Percentiles rank a stretch among this genome's conserved stretches.
These are phyloP conservation scores for Indicator indicator DNA, from an alignment of 2,113 vertebrate genomes.

Conservation along the genomic window DNA sequence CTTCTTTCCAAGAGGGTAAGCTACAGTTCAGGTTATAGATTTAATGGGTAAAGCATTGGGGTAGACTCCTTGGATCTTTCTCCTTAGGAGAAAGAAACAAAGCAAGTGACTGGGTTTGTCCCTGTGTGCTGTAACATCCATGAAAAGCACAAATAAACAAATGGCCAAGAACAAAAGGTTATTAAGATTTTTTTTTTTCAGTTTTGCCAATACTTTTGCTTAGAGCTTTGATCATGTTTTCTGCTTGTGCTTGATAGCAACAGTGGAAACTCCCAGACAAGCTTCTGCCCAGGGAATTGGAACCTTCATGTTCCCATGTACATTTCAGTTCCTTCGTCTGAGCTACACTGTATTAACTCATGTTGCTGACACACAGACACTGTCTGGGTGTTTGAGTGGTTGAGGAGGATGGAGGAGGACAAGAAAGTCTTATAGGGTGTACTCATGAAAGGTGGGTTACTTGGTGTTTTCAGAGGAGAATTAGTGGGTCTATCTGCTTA, in stretches of 20 bases:
- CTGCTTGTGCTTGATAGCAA: background rate
- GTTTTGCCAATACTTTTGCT: background rate
- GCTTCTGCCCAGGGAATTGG: background rate
- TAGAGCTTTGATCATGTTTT: background rate
- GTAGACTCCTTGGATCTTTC: background rate
- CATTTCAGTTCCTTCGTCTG: background rate
- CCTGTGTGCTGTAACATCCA: fast-evolving
- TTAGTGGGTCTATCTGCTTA: background rate
- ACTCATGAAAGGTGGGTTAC: background rate
- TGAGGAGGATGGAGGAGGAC: background rate
- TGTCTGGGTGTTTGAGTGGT: background rate
- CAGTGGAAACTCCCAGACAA: background rate
- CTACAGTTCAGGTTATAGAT: background rate
- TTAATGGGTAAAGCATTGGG: background rate
- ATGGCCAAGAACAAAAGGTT: background rate
- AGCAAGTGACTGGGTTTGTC: background rate
- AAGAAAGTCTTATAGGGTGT: background rate
- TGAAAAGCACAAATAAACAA: background rate
- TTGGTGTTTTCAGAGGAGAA: background rate
- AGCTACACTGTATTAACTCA: background rate
- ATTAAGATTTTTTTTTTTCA: background rate
- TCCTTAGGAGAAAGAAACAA: background rate
- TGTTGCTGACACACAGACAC: background rate
- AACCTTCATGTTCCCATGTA: background rate
- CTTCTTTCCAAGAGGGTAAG: background rate